A percentile compares a stretch with the other conserved stretches of the same genome.
phyloP scores from a whole-genome alignment of 2,888 invertebrate species.

The Griposia aprilina region DNA sequence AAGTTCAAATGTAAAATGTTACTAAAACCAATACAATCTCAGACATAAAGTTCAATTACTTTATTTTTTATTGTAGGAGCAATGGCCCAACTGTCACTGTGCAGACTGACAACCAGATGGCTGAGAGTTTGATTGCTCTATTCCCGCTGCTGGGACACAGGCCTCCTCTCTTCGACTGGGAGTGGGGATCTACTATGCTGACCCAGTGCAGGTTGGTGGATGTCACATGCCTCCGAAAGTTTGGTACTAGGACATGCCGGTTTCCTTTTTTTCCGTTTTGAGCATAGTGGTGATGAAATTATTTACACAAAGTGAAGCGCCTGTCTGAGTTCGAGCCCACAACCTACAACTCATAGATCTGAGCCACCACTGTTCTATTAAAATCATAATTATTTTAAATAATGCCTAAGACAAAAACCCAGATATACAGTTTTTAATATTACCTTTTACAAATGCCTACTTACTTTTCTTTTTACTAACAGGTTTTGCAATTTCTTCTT shows the following conservation, averaged over 20 bases:
- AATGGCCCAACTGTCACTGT: not conserved
- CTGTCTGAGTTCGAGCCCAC: too few species aligned
- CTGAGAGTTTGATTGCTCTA: not conserved
- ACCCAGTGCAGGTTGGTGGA: too few species aligned
- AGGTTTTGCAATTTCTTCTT: conserved; percentile 84
- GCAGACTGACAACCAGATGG: not conserved
- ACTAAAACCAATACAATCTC: not conserved
- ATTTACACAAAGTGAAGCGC: too few species aligned
- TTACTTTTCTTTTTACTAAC: conserved; percentile 88
- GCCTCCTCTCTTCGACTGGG: too few species aligned
- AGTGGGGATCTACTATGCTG: too few species aligned
- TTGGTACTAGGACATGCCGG: too few species aligned
- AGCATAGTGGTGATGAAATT: too few species aligned
- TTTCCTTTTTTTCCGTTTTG: too few species aligned
- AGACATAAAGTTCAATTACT: not conserved
- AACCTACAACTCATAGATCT: too few species aligned
- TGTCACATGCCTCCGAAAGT: too few species aligned
- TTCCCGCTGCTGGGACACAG: too few species aligned
- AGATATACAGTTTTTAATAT: not conserved
- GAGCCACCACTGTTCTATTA: too few species aligned
- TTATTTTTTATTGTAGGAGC: not conserved
- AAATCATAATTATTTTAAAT: not conserved
- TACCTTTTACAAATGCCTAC: conserved; percentile 41
- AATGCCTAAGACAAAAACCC: not conserved
- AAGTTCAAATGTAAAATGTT: conserved; percentile 16